phyloP scores from a whole-genome alignment of 2,797 vertebrate genomes.

The Pantherophis vulpinus region DNA sequence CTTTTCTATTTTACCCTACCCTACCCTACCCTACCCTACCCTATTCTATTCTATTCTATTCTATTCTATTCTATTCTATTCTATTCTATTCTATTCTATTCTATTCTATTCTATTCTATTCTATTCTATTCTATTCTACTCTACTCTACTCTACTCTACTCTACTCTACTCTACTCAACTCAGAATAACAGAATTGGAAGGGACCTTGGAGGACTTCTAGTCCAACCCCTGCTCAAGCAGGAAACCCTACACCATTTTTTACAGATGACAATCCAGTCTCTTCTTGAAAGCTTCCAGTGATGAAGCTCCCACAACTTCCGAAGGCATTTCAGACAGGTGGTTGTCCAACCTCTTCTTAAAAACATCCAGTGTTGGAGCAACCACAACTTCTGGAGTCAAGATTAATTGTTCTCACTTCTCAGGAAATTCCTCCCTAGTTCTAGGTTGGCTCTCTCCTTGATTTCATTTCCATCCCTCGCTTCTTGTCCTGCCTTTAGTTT shows the following conservation, averaged over 20 bases:
- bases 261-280: neutral
- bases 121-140: rapidly evolving
- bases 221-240: neutral
- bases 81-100: no score
- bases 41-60: no score
- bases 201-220: neutral
- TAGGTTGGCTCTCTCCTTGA: neutral
- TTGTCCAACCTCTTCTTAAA: no score
- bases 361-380: no score
- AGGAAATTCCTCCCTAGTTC: neutral
- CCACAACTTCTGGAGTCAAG: neutral
- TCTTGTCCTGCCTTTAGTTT: neutral
- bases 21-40: no score
- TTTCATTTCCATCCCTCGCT: neutral
- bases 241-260: neutral
- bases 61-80: no score
- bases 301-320: no score
- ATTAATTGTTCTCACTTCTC: neutral
- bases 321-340: no score
- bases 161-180: no score
- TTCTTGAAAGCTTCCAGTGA: no score
- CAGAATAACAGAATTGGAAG: neutral
- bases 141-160: rapidly evolving
- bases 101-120: no score
- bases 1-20: no score